Base-by-base conservation (phyloP, 1,140 invertebrate species). In the Nylanderia fulva region DNA sequence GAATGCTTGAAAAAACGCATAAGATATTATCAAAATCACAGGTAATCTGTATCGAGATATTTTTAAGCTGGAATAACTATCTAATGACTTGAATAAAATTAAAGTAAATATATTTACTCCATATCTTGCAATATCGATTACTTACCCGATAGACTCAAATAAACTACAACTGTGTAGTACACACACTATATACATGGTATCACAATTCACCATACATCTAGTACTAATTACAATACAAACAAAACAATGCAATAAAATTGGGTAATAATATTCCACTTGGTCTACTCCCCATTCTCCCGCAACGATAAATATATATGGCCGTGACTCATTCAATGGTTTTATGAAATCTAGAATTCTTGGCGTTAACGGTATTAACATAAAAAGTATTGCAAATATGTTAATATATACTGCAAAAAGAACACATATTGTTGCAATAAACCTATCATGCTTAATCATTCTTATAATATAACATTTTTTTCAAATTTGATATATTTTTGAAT, bases 261-360 rank as follows among this genome's bases (percentile, higher is more conserved):
- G 48, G 27, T 61, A 80, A 64, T 80, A 90, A 58, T 86, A 85
- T 21, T 88, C 58, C 0, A 86, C 76, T 39, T 60, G 54, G 24
- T 88, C 52, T 3, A 90, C 29, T 45, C 39, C 79, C 29, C 84
- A 88, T 33, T 88, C 77, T 5, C 61, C 84, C 6, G 15, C 13
- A 42, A 36, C 61, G 7, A n/a, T n/a, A n/a, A n/a, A 74, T 18
- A 2, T 29, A 45, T 71, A n/a, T 39, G 80, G 60, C 61, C 80
- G 64, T 11, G 80, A 84, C 11, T 76, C 80, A 48, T 86, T 86
- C 11, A 86, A 21, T 21, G 85, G 85, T 21, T 48, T 52, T 48
- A 84, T 15, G 4, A 84, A 1, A n/a, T 86, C 72, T 2, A 86
- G 33, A 39, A 86, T 48, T 48, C 15, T 56, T 33, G 85, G 80